A percentile compares a stretch with the other conserved stretches of the same genome.
Evolutionary conservation across 2,888 invertebrate species (phyloP).

Genomic region (Monopis laevigella): DNA sequence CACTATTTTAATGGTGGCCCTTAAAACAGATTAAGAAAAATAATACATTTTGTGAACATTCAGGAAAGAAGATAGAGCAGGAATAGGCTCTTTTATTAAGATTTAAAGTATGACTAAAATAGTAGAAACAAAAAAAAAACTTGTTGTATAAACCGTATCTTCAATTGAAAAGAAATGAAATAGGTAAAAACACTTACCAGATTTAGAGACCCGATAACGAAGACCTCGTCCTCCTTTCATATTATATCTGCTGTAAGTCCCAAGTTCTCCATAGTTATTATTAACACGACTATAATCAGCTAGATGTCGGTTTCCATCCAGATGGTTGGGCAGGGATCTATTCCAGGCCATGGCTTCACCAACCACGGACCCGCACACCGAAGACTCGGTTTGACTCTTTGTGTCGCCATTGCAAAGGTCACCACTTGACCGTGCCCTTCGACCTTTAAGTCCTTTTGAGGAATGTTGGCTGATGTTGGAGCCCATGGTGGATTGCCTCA

Average conservation of each 20-base stretch:
- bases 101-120: no score
- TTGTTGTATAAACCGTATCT: no score
- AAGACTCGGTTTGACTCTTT: constrained; percentile 56
- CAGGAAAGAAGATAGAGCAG: no score
- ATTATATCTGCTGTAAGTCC: constrained; percentile 48
- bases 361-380: constrained; percentile 59
- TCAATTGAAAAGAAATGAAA: no score
- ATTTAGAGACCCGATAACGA: constrained; percentile 55
- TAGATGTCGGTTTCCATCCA: constrained; percentile 70
- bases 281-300: constrained; percentile 66
- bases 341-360: constrained; percentile 64
- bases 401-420: constrained; percentile 75
- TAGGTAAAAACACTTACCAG: no score
- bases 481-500: constrained; percentile 73
- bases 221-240: constrained; percentile 55
- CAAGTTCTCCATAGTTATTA: constrained; percentile 62
- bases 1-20: no score
- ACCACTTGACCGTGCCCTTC: constrained; percentile 78
- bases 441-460: constrained; percentile 75
- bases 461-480: constrained; percentile 82
- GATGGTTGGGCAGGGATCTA: constrained; percentile 74
- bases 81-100: no score
- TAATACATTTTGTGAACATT: no score
- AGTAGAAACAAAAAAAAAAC: no score
- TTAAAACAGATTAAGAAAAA: no score